Evolutionary conservation across 2,797 vertebrate species (phyloP).

Genomic region (Macropodus opercularis): DNA sequence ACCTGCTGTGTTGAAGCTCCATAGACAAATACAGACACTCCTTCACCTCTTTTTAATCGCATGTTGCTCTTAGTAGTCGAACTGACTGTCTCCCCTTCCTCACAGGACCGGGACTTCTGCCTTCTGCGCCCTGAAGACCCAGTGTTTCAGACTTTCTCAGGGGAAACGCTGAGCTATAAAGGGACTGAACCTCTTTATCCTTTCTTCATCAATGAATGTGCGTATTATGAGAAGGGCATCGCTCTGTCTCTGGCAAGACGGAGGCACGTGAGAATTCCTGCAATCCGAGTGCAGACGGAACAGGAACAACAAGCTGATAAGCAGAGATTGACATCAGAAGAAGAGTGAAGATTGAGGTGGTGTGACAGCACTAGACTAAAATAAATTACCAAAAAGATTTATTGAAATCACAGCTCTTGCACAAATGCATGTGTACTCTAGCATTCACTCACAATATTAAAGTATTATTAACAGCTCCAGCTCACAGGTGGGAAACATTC

Average conservation of each 20-base stretch:
- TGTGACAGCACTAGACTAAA: conserved; percentile 15
- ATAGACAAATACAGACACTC: not conserved
- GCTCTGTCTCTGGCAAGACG: conserved; percentile 79
- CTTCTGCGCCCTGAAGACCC: conserved; percentile 79
- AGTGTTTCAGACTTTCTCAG: conserved; percentile 83
- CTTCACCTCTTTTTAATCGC: not conserved
- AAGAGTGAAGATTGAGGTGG: conserved; percentile 34
- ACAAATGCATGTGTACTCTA: conserved; percentile 11
- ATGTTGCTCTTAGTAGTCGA: not conserved
- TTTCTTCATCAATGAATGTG: conserved; percentile 86
- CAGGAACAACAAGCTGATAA: conserved; percentile 22
- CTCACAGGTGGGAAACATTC: conserved; percentile 32
- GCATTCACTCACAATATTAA: conserved; percentile 29
- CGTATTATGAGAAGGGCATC: conserved; percentile 84
- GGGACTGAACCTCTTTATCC: conserved; percentile 79
- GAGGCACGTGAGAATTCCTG: conserved; percentile 65
- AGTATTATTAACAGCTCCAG: conserved; percentile 13
- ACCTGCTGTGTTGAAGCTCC: not conserved
- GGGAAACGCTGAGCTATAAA: conserved; percentile 77
- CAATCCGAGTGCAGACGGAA: conserved; percentile 57
- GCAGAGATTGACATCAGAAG: conserved; percentile 40
- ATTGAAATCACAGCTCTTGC: conserved; percentile 54
- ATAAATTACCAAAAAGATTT: conserved; percentile 49
- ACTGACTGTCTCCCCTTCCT: not conserved
- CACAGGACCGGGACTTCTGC: conserved; percentile 84